Evolutionary conservation across 2,113 vertebrate genomes (phyloP), one percentile per base, ranked within the genome.

Genomic region (Anas platyrhynchos): DNA sequence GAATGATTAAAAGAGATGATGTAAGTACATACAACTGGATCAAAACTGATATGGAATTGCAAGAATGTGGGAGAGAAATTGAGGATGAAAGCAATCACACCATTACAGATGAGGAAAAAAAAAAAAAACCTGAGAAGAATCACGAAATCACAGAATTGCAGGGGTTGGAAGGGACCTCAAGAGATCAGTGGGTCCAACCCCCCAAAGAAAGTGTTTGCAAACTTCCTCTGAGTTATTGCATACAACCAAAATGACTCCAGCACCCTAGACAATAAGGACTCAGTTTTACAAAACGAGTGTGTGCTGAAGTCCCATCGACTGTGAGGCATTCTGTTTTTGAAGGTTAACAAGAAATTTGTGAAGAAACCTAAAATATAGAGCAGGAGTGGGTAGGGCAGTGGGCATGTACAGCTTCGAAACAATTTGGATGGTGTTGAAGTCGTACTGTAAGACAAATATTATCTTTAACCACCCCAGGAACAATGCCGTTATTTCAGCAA

Each of bases 361-460:
- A 81, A 56, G 13, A 7, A 86, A 31, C 71, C 93, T 82, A 66
- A 92, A 93, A 50, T 43, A 32, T 10, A 76, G n/a, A 69, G 27
- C 8, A n/a, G 25, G 63, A 65, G 48, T 8, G 18, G 31, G 34
- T 2, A 6, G 26, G 23, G 17, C 1, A 2, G 48, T 65, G 59
- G 25, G 14, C 43, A 61, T 56, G 26, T 34, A 59, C 38, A 32
- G 27, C 4, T 38, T 50, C 73, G 36, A 76, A 67, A 50, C 18
- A 87, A 46, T 89, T 83, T 75, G 55, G 59, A 71, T 36, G 43
- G 50, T 74, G 84, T 74, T 83, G 75, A 89, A 91, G 44, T 80
- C 29, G 1, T 3, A 3, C 43, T 50, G n/a, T 82, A 89, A 92
- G 86, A 76, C 69, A 93, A 94, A 94, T 94, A 90, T 86, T 94